Evolutionary conservation across 2,797 vertebrate genomes (phyloP).

Genomic region (Lycodopsis pacificus): DNA sequence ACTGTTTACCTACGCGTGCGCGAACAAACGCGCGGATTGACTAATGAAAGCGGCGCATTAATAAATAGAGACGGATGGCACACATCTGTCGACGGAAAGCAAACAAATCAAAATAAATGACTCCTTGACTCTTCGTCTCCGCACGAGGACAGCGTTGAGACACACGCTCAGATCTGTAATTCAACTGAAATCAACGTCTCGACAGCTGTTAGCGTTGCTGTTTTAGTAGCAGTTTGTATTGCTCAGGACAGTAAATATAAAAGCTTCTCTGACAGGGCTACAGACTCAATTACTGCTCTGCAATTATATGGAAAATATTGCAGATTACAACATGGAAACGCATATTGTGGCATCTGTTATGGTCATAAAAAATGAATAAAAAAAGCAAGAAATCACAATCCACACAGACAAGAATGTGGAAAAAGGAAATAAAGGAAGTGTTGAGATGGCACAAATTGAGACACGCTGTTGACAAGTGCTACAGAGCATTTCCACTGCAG

Average conservation of each 20-base stretch:
- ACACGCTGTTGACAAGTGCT: slow-evolving; percentile 18
- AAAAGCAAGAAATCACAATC: slow-evolving; percentile 1
- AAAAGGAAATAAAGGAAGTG: slow-evolving; percentile 10
- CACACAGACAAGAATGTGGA: neutral
- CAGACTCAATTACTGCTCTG: neutral
- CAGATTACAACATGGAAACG: neutral
- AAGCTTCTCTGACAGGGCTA: neutral
- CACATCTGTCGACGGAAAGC: slow-evolving; percentile 28
- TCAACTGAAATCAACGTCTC: neutral
- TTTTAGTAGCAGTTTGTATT: neutral
- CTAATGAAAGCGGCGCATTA: slow-evolving; percentile 35
- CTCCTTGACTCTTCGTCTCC: neutral
- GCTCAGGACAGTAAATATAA: neutral
- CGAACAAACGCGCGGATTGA: slow-evolving; percentile 20
- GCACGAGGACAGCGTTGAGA: neutral
- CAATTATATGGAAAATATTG: neutral
- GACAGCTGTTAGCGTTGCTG: neutral
- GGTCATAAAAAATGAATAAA: neutral
- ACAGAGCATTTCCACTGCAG: slow-evolving; percentile 3
- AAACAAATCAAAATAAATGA: slow-evolving; percentile 32
- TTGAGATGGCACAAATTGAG: slow-evolving; percentile 22
- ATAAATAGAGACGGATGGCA: slow-evolving; percentile 27
- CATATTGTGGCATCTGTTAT: neutral
- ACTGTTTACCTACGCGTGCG: slow-evolving; percentile 14
- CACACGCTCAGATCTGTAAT: neutral